Conservation (phyloP, 2,113 vertebrate genomes). For the Hemiprocne comata region DNA sequence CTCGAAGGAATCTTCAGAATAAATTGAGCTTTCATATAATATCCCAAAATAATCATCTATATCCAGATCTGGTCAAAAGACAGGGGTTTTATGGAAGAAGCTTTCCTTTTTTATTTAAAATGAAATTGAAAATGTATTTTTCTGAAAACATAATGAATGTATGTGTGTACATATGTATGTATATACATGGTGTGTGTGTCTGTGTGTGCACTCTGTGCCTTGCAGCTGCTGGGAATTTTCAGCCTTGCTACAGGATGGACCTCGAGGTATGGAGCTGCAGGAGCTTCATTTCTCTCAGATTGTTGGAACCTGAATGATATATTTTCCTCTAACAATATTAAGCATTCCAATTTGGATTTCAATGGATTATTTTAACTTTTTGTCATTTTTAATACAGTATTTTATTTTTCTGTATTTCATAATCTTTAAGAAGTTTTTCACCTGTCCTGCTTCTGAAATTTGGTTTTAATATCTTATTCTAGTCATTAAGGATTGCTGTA, state of each 20-base stretch:
- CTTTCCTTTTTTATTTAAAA: neutral
- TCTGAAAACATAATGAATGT: neutral
- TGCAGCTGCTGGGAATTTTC: neutral
- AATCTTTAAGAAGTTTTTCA: neutral
- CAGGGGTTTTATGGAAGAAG: neutral
- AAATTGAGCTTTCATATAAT: neutral
- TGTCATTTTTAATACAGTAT: neutral
- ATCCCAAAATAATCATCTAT: neutral
- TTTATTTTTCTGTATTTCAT: neutral
- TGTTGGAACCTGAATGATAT: neutral
- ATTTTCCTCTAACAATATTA: neutral
- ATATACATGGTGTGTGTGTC: rapidly evolving
- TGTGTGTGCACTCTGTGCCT: neutral
- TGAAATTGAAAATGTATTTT: neutral
- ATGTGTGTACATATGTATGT: too few relatives aligned
- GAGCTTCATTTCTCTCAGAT: neutral
- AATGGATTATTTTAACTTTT: neutral
- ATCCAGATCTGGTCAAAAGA: neutral
- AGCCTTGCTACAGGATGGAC: rapidly evolving
- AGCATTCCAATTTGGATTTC: neutral
- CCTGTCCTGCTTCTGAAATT: neutral
- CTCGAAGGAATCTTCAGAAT: neutral
- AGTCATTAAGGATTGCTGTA: neutral
- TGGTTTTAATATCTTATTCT: neutral
- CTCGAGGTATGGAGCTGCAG: neutral